Evolutionary conservation across 1,140 invertebrate species (phyloP), one percentile per base, ranked within the genome.

Genomic region (Campoletis sonorensis): DNA sequence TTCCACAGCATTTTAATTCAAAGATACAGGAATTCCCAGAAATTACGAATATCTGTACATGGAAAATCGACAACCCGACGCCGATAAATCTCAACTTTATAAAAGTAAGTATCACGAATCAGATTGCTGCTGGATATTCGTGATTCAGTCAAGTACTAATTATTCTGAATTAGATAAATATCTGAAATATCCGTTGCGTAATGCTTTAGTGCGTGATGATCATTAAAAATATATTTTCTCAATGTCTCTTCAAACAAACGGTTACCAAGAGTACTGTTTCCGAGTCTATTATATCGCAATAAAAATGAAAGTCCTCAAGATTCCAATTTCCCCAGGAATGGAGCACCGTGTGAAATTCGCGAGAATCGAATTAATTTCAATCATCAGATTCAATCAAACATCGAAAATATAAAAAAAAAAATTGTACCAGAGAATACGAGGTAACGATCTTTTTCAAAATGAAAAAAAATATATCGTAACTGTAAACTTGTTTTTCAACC

Each of bases 141-240:
- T 67, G 61, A 67, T 67, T 67, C 61, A 67, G 3, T 67, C 26
- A 67, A 67, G 27, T 67, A 27, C 61, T 27, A 67, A 67, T 67
- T 67, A 67, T 67, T 67, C 61, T 13, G 15, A 27, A 2, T 27
- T 27, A 13, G 61, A 67, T 67, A 7, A 23, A 67, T 11, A 67
- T 67, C 61, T 67, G 0, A 67, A 67, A 67, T 13, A 67, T 13
- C 23, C 61, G 23, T 67, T 67, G 61, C 61, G 23, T 27, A 67
- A 67, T 27, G 3, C 30, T 33, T 4, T 33, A 33, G 30, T 33
- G 54, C 23, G 61, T 67, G 10, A 67, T 26, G 23, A 67, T 11
- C 8, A 67, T 67, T 67, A 26, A 4, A 67, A 67, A 67, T 67
- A 67, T 26, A 7, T 27, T 26, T 27, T n/a, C 21, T 58, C 18